phyloP scores from a whole-genome alignment of 1,140 invertebrate species.

The Drosophila murphyi region DNA sequence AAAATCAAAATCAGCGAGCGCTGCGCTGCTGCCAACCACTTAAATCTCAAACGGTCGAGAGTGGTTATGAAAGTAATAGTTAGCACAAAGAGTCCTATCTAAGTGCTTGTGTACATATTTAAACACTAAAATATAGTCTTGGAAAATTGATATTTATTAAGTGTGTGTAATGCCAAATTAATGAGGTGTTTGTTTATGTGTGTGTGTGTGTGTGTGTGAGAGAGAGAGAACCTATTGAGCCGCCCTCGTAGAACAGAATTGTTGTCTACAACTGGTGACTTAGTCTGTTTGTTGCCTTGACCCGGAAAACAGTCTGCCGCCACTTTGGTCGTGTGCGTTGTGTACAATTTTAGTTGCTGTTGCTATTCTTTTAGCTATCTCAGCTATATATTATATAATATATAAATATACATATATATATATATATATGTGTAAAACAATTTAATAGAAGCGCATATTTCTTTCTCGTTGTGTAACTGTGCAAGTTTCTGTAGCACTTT shows the following conservation, averaged over 20 bases:
- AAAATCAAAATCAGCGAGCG: slow-evolving; percentile 10
- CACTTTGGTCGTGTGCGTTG: slow-evolving; percentile 15
- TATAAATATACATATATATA: background rate
- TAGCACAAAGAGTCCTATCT: background rate
- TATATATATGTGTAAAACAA: background rate
- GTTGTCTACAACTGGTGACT: slow-evolving; percentile 18
- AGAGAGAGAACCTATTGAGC: background rate
- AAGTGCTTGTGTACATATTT: background rate
- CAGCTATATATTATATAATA: too few species aligned
- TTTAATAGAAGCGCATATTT: slow-evolving; percentile 1
- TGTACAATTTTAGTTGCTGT: slow-evolving; percentile 1
- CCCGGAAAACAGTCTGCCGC: slow-evolving; percentile 14
- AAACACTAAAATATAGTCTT: background rate
- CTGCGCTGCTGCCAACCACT: background rate
- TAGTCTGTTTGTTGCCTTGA: slow-evolving; percentile 28
- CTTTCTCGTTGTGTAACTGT: slow-evolving; percentile 9
- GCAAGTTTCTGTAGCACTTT: slow-evolving; percentile 42
- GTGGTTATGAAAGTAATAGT: background rate
- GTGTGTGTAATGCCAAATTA: too few species aligned
- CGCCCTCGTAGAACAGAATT: slow-evolving; percentile 10
- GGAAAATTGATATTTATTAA: background rate
- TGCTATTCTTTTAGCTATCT: slow-evolving; percentile 7
- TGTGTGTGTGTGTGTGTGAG: too few species aligned
- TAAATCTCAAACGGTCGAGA: background rate
- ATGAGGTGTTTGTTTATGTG: too few species aligned